A percentile compares a stretch with the other conserved stretches of the same genome.
Conservation (phyloP, 2,888 invertebrate species). For the Apantesis nais region DNA sequence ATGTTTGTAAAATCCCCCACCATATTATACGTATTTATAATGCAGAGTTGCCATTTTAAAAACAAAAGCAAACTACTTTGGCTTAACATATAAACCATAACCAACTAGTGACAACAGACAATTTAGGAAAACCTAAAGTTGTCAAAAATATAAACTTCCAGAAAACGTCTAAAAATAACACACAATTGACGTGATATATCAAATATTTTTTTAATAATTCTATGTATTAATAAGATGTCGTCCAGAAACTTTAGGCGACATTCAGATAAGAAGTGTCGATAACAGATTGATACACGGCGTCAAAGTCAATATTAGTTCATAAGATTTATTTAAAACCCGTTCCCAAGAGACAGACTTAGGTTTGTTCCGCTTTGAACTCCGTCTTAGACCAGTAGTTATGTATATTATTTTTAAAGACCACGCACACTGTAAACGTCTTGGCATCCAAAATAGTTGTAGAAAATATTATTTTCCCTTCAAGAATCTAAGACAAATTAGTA, state of each 20-base stretch:
- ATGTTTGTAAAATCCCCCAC: too few species aligned
- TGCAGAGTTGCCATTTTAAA: too few species aligned
- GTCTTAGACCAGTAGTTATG: not conserved
- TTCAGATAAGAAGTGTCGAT: conserved; percentile 41
- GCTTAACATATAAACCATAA: too few species aligned
- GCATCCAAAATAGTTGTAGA: not conserved
- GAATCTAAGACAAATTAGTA: not conserved
- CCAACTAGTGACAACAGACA: too few species aligned
- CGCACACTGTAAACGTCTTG: not conserved
- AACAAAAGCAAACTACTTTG: too few species aligned
- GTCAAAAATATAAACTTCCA: too few species aligned
- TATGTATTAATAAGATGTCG: conserved; percentile 29
- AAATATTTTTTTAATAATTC: conserved; percentile 3
- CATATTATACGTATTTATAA: too few species aligned
- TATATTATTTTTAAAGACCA: not conserved
- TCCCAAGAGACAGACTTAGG: conserved; percentile 38
- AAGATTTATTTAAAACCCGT: conserved; percentile 54
- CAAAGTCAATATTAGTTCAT: conserved; percentile 47
- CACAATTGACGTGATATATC: too few species aligned
- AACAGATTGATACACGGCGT: conserved; percentile 50
- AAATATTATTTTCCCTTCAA: not conserved
- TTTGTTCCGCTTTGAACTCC: conserved; percentile 32
- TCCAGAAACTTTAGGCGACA: conserved; percentile 28
- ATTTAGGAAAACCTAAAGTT: too few species aligned
- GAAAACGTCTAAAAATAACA: not conserved